These are phyloP conservation scores for Ammospiza nelsoni DNA, from an alignment of 2,113 vertebrate species.

Conservation along the genomic window DNA sequence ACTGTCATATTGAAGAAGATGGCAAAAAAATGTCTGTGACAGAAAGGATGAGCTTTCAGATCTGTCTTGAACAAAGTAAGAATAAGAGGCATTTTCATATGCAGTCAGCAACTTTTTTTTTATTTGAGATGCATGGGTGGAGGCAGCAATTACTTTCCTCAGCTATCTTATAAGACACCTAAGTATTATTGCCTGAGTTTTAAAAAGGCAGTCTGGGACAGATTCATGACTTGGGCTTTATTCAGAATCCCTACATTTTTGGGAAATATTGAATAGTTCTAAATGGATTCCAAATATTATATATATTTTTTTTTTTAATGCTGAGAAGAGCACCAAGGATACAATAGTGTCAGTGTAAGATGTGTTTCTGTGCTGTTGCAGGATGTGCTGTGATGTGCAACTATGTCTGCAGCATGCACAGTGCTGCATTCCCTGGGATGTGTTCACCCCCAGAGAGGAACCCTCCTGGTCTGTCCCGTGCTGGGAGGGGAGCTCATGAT, in stretches of 20 bases:
- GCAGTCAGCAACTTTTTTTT: neutral
- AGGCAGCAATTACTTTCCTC: neutral
- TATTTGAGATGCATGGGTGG: neutral
- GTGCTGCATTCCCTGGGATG: neutral
- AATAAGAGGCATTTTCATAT: neutral
- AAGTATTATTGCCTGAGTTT: neutral
- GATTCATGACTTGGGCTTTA: neutral
- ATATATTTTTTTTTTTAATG: neutral
- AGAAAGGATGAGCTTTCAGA: neutral
- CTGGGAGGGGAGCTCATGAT: neutral
- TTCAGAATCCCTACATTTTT: neutral
- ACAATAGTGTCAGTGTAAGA: neutral
- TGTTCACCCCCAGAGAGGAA: neutral
- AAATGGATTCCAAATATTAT: neutral
- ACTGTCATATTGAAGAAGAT: neutral
- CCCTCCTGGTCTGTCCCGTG: rapidly evolving
- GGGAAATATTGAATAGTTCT: neutral
- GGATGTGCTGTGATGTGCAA: neutral
- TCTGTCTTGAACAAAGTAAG: neutral
- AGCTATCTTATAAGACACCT: neutral
- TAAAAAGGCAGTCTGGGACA: neutral
- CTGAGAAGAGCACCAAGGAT: neutral
- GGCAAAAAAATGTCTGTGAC: neutral
- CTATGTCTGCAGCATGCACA: neutral
- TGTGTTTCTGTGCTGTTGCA: neutral